Base-by-base conservation (phyloP, 1,140 invertebrate species). In the Gryllus bimaculatus region DNA sequence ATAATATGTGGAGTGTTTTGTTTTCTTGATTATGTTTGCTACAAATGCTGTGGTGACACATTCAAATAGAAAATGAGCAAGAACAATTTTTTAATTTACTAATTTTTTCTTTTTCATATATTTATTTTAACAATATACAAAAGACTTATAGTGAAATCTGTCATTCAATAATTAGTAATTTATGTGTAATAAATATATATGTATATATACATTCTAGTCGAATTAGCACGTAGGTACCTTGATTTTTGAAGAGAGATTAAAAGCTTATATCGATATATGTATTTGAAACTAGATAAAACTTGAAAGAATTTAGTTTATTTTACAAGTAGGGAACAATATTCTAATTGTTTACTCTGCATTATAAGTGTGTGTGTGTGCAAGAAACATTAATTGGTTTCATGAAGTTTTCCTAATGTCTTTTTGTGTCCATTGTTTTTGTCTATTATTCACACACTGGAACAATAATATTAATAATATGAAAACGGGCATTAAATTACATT, bases 1-100 rank as follows among this genome's bases (percentile, higher is more conserved):
- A 47, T 10, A 20, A 18, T 48, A 48, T 77, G 47, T 20, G 76
- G 76, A 77, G 76, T 77, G 76, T 77, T 77, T 54, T 77, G 76
- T 77, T 77, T 75, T 7, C 47, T 48, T 12, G 12, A 54, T 20
- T 18, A 49, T 18, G n/a, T 20, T 66, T 66, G 54, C 54, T 66
- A 66, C 54, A 66, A 66, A 49, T 54, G 12, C 15, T 54, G 2
- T 54, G 15, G 18, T 12, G 48, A 47, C 12, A 18, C 7, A 77
- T 49, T 54, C 7, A 47, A 77, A 49, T 21, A 8, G n/a, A 13
- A 76, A 12, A 48, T n/a, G 21, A 20, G 10, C 26, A 76, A 8
- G 21, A 39, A n/a, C 21, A 20, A 12, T 18, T 48, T 54, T 20
- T 10, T 20, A 54, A 48, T 47, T 47, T 76, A 10, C 47, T 18